Conservation (phyloP, 2,888 invertebrate species). For the Phalera bucephala region DNA sequence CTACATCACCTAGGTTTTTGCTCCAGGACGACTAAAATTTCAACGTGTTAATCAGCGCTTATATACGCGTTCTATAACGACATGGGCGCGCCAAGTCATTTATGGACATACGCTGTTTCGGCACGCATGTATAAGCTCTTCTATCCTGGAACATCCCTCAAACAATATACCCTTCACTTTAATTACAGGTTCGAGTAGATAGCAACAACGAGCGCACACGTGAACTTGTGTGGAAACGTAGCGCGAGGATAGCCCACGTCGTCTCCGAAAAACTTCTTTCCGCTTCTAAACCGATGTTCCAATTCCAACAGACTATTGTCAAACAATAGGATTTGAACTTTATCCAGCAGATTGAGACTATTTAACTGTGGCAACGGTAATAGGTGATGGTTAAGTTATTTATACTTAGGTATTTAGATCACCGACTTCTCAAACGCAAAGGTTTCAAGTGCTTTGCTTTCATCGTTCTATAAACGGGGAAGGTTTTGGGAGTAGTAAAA, state of each 20-base stretch:
- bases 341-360: constrained; percentile 2
- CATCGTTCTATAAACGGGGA: too few relatives aligned
- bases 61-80: too few relatives aligned
- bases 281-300: constrained; percentile 76
- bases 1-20: too few relatives aligned
- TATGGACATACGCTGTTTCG: too few relatives aligned
- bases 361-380: constrained; percentile 9
- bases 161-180: too few relatives aligned
- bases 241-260: constrained; percentile 91
- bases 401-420: constrained; percentile 22
- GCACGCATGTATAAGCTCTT: too few relatives aligned
- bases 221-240: constrained; percentile 92
- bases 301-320: constrained; percentile 44
- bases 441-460: constrained; percentile 1
- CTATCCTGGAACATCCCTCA: too few relatives aligned
- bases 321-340: constrained; percentile 34
- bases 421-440: constrained; percentile 31
- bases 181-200: constrained; percentile 93
- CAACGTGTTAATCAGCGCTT: too few relatives aligned
- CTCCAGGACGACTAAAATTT: too few relatives aligned
- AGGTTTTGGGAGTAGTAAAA: too few relatives aligned
- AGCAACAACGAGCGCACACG: constrained; percentile 93
- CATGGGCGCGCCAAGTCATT: too few relatives aligned
- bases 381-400: constrained; percentile 24
- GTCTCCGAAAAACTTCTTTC: constrained; percentile 90